Base-by-base conservation (phyloP, 37 sponge, comb jelly and placozoan species). In the Ianthella basta region DNA sequence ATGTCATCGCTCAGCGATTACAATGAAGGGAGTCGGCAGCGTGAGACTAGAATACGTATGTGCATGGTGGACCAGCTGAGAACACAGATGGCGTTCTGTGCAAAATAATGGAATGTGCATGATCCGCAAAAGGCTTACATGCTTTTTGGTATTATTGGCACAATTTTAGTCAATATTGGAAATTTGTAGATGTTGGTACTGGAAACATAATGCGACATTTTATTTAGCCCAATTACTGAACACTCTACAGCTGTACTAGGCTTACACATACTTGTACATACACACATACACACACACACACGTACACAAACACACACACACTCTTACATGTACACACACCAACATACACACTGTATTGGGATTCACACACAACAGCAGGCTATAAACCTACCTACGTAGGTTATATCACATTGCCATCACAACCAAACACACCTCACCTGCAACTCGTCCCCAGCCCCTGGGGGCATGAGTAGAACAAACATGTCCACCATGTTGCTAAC, bases 371-470 rank as follows among this genome's bases (percentile, higher is more conserved):
- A 44, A 3, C 3, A 10, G 8, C 50, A 44, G n/a, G n/a, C n/a
- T 10, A 63, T 10, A 29, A 5, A 24, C 29, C 65, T 10, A 29
- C 29, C 29, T n/a, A n/a, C 6, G 39, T 32, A 33, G 21, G 41
- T n/a, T 13, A 38, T n/a, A 35, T 78, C 33, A 61, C 66, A 64
- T 15, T 56, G 18, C 29, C 37, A 83, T 8, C 50, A n/a, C 50
- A 44, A 44, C 8, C 8, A 3, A 44, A 44, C 50, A 10, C 8
- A 8, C 3, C 74, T 2, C 61, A 91, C 95, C 85, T 94, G 95
- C 33, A 97, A 82, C 40, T 97, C 96, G 85, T 97, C 98, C 15
- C 98, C 98, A 37, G 91, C 90, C 38, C 92, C 98, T 60, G 98
- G 98, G 40, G 96, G 96, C 1, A 97, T 64, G 25, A 97, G 75